Evolutionary conservation across 2,888 invertebrate genomes (phyloP).

Genomic region (Poecilobothrus nobilitatus): DNA sequence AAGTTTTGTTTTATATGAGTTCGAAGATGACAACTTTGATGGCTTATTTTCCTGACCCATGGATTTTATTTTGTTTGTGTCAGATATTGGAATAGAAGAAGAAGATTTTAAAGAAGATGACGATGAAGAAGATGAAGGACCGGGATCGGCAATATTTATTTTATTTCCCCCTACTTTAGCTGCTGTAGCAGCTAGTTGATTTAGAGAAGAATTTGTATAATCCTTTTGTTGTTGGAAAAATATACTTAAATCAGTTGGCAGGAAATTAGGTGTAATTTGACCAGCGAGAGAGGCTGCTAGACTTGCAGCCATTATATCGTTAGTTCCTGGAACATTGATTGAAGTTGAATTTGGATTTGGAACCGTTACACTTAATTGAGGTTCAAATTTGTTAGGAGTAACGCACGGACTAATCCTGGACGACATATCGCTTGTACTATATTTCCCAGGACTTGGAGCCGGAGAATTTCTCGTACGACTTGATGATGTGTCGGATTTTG

Average conservation of each 20-base stretch:
- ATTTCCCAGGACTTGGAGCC: conserved; percentile 45
- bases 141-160: conserved; percentile 27
- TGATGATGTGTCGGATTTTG: conserved; percentile 52
- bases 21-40: conserved; percentile 28
- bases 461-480: conserved; percentile 50
- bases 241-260: conserved; percentile 37
- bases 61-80: neutral
- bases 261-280: conserved; percentile 39
- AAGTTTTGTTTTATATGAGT: conserved; percentile 41
- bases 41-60: conserved; percentile 29
- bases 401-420: conserved; percentile 39
- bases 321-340: conserved; percentile 29
- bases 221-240: conserved; percentile 39
- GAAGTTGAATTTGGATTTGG: conserved; percentile 22
- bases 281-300: conserved; percentile 39
- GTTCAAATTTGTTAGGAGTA: conserved; percentile 39
- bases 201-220: conserved; percentile 38
- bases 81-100: conserved; percentile 27
- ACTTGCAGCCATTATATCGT: conserved; percentile 42
- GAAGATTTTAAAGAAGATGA: conserved; percentile 34
- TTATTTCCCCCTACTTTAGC: conserved; percentile 37
- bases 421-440: conserved; percentile 41
- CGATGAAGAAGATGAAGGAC: conserved; percentile 31
- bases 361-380: conserved; percentile 18
- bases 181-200: conserved; percentile 40